Evolutionary conservation across 2,113 vertebrate genomes (phyloP).

Genomic region (Carollia perspicillata): DNA sequence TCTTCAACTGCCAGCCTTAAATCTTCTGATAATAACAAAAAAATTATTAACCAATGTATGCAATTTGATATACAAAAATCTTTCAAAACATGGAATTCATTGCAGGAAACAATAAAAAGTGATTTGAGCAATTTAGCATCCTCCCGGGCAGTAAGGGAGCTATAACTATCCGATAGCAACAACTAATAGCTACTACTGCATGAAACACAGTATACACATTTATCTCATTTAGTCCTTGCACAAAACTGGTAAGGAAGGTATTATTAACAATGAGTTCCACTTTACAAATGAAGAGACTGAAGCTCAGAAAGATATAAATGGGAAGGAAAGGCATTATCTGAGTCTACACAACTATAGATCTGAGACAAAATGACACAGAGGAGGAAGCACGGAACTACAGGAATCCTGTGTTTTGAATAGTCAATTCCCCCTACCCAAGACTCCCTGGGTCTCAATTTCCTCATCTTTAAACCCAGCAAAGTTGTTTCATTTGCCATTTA

Average conservation of each 20-base stretch:
- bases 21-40: background rate
- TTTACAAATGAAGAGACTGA: conserved; percentile 18
- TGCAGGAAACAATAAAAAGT: background rate
- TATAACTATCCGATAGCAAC: background rate
- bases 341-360: background rate
- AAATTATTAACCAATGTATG: background rate
- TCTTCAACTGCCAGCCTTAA: background rate
- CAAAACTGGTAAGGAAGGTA: background rate
- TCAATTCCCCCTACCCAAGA: background rate
- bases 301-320: background rate
- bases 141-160: background rate
- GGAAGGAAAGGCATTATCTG: conserved; percentile 6
- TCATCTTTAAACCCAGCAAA: conserved; percentile 7
- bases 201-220: background rate
- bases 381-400: background rate
- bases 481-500: background rate
- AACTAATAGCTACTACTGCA: background rate
- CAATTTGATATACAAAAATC: conserved; percentile 6
- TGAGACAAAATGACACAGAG: background rate
- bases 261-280: background rate
- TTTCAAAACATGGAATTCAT: background rate
- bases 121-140: background rate
- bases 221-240: background rate
- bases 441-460: background rate
- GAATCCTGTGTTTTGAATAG: background rate